Evolutionary conservation across 2,113 vertebrate genomes (phyloP).

Genomic region (Sceloporus tristichus): DNA sequence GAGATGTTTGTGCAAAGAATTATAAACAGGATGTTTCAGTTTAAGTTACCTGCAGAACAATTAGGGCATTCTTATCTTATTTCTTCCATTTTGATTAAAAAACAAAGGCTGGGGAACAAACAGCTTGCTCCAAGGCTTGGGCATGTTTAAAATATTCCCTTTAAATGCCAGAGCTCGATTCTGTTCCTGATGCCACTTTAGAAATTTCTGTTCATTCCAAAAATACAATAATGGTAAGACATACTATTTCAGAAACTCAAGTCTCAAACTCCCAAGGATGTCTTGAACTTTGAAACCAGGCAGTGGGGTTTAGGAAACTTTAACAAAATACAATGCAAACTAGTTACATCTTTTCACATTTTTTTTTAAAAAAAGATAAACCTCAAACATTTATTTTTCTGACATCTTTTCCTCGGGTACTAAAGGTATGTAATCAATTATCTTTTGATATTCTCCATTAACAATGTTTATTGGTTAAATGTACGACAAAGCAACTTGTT

Average conservation of each 20-base stretch:
- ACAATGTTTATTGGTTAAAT: background rate
- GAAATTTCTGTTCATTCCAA: background rate
- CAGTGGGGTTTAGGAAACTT: constrained; percentile 25
- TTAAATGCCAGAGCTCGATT: background rate
- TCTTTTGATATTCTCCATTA: background rate
- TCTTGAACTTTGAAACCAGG: background rate
- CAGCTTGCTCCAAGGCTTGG: background rate
- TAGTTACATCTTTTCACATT: background rate
- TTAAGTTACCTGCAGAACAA: constrained; percentile 54
- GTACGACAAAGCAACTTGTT: background rate
- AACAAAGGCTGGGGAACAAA: background rate
- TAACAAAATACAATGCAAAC: constrained; percentile 33
- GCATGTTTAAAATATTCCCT: background rate
- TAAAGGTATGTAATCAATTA: background rate
- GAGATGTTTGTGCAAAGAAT: constrained; percentile 30
- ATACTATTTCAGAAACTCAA: background rate
- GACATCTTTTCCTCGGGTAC: background rate
- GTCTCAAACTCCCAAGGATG: background rate
- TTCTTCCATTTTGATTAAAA: constrained; percentile 43
- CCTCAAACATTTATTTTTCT: background rate
- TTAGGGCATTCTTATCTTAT: constrained; percentile 15
- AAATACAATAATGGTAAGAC: background rate
- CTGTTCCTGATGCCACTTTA: background rate
- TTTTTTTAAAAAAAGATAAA: background rate
- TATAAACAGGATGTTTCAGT: constrained; percentile 45